Evolutionary conservation across 2,113 vertebrate species (phyloP).

Genomic region (Halichoerus grypus): DNA sequence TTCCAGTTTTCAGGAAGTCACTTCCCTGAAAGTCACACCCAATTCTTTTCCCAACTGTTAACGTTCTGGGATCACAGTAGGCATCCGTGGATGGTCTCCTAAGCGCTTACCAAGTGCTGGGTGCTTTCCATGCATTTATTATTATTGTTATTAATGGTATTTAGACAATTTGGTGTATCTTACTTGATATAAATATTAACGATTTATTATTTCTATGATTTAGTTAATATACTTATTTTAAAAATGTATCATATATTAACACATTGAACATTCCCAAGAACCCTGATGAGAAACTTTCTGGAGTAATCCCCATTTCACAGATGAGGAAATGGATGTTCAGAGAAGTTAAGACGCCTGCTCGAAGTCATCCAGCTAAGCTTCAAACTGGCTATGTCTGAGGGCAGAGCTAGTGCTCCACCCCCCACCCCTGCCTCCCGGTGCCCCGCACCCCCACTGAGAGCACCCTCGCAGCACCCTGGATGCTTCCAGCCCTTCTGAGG

Average conservation of each 20-base stretch:
- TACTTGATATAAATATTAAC: not conserved
- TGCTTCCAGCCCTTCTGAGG: not conserved
- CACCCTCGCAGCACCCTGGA: accelerated
- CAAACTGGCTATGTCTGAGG: not conserved
- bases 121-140: not conserved
- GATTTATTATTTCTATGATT: not conserved
- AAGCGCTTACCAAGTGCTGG: not conserved
- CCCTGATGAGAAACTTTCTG: not conserved
- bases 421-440: not conserved
- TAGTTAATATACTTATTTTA: not conserved
- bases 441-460: accelerated
- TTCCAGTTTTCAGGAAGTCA: not conserved
- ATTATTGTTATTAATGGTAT: not conserved
- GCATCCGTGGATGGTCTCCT: not conserved
- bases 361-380: not conserved
- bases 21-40: not conserved
- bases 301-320: not conserved
- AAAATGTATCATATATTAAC: not conserved
- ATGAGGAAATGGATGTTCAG: not conserved
- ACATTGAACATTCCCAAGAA: not conserved
- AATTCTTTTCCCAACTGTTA: not conserved
- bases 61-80: not conserved
- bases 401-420: not conserved
- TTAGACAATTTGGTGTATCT: not conserved
- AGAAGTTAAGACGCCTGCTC: not conserved